Conservation (phyloP, 1,140 invertebrate genomes). For the Maconellicoccus hirsutus region DNA sequence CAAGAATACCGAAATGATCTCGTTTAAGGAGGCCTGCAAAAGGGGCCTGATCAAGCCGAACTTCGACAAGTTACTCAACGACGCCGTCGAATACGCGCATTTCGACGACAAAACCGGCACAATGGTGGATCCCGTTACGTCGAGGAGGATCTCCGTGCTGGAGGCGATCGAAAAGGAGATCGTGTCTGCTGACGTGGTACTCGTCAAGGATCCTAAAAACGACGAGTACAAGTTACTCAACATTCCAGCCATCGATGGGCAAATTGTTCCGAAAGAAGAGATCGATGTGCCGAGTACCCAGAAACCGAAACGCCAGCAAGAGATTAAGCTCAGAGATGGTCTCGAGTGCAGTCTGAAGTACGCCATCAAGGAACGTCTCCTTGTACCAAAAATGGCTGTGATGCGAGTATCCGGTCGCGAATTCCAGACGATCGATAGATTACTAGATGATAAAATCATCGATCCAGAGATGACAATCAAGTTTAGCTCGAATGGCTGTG, state of each 20-base stretch:
- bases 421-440: slow-evolving; percentile 57
- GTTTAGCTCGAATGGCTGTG: slow-evolving; percentile 52
- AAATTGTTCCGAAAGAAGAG: not conserved
- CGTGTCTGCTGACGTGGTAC: not conserved
- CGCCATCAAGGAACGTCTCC: slow-evolving; percentile 59
- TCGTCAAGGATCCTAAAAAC: not conserved
- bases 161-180: not conserved
- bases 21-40: slow-evolving; percentile 56
- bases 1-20: slow-evolving; percentile 44
- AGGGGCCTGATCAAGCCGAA: slow-evolving; percentile 55
- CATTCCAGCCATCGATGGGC: not conserved
- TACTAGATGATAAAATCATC: slow-evolving; percentile 55
- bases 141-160: not conserved
- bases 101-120: not conserved
- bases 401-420: slow-evolving; percentile 54
- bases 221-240: not conserved
- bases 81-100: not conserved
- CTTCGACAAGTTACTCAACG: not conserved
- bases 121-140: not conserved
- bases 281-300: not conserved
- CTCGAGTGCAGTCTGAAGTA: slow-evolving; percentile 49
- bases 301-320: too few species aligned
- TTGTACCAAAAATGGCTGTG: slow-evolving; percentile 61
- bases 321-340: not conserved
- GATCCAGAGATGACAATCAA: slow-evolving; percentile 52